Evolutionary conservation across 2,888 invertebrate genomes (phyloP).

Genomic region (Phaedon cochleariae): DNA sequence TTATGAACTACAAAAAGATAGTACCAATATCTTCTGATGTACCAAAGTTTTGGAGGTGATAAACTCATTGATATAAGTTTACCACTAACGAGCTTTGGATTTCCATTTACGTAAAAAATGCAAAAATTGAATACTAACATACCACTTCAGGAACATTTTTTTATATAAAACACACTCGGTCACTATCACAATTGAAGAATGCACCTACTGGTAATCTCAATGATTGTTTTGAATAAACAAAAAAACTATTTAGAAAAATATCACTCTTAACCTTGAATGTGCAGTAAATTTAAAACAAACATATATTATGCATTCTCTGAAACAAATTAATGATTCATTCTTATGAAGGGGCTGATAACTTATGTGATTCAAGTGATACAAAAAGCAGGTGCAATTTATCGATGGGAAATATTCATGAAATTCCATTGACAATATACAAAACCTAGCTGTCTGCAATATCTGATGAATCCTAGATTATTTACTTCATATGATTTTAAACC

Average conservation of each 20-base stretch:
- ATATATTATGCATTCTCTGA: background rate
- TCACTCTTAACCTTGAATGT: background rate
- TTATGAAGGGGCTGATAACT: background rate
- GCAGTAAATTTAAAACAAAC: background rate
- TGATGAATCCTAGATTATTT: no score
- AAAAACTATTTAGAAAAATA: background rate
- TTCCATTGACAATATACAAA: no score
- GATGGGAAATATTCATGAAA: no score
- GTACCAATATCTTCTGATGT: background rate
- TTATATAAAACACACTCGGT: background rate
- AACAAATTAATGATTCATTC: background rate
- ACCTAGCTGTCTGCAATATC: no score
- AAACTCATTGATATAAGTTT: background rate
- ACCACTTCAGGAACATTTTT: background rate
- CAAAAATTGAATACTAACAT: background rate
- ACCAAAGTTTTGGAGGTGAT: slow-evolving; percentile 17
- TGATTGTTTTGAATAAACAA: background rate
- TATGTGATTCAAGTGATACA: no score
- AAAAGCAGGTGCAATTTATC: no score
- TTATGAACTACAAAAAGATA: background rate
- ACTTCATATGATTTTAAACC: no score
- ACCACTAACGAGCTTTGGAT: slow-evolving; percentile 24
- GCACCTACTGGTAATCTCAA: background rate
- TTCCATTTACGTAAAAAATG: slow-evolving; percentile 29
- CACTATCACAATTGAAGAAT: background rate